These are phyloP conservation scores for Venusia cambrica DNA, from an alignment of 2,888 invertebrate genomes.

Conservation along the genomic window DNA sequence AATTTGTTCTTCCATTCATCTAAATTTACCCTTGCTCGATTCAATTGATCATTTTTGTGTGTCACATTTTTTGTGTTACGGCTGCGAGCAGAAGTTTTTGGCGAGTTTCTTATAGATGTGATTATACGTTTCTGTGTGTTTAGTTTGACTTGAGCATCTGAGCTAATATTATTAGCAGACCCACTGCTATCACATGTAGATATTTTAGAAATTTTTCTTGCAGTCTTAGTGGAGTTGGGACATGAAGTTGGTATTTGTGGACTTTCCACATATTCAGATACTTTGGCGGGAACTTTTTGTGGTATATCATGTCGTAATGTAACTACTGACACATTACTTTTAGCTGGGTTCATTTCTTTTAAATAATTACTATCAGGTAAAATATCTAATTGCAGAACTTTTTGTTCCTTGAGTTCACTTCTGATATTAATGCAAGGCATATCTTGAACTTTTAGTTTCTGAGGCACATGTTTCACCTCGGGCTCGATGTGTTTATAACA, in stretches of 20 bases:
- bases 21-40: constrained; percentile 41
- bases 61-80: constrained; percentile 32
- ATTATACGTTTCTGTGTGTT: constrained; percentile 38
- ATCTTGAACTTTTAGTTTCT: constrained; percentile 60
- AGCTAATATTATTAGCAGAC: constrained; percentile 54
- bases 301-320: constrained; percentile 44
- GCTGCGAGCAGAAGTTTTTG: constrained; percentile 36
- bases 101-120: constrained; percentile 35
- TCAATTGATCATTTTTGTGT: constrained; percentile 38
- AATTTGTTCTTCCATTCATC: constrained; percentile 66
- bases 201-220: constrained; percentile 61
- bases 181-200: constrained; percentile 61
- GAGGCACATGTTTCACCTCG: constrained; percentile 31
- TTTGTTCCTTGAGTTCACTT: constrained; percentile 71
- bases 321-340: constrained; percentile 57
- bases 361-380: constrained; percentile 47
- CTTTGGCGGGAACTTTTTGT: constrained; percentile 17
- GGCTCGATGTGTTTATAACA: constrained; percentile 51
- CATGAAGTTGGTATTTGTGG: no score
- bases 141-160: constrained; percentile 41
- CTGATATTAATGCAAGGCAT: constrained; percentile 78
- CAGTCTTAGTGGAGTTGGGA: constrained; percentile 28
- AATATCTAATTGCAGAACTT: constrained; percentile 74
- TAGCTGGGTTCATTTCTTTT: constrained; percentile 29
- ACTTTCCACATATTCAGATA: constrained; percentile 15